Base-by-base conservation (phyloP, 2,113 vertebrate species). In the Otocyon megalotis region DNA sequence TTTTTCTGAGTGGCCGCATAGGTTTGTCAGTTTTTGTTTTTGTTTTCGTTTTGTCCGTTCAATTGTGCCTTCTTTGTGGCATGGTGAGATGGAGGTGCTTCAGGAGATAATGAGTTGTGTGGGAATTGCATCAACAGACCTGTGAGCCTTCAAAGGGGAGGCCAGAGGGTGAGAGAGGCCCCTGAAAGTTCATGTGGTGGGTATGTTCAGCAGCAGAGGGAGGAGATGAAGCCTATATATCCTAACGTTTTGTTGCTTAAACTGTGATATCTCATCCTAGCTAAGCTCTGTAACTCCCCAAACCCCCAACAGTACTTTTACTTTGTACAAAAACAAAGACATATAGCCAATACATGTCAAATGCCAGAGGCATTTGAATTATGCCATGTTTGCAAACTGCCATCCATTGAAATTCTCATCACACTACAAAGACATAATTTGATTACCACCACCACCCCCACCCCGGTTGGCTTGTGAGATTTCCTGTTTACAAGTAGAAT, bases 401-500 rank as follows among this genome's bases (percentile, higher is more conserved):
- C 98, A 97, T 97, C 94, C 94, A 95, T 98, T 74, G 53, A 97
- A 98, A 98, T 98, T 98, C 87, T 98, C 93, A 97, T 97, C 97
- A 98, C 98, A 98, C 98, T 99, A 98, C 98, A 71, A 82, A 98
- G 94, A 98, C 98, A 98, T 97, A 97, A 89, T 98, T 98, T 98
- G 98, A 94, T 97, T 98, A 97, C 97, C 95, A 43, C 7, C 43
- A 1, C 43, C 43, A 43, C 43, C 43, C 43, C 43, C 43, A 43
- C 97, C 90, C 83, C 43, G 97, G 98, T 98, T 98, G 97, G 98
- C 98, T 98, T 98, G 98, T 98, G 98, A 97, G 96, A 19, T 98
- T 99, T 98, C 98, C 98, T 98, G 99, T 99, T 99, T 99, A 99
- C 98, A 98, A 97, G 97, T 98, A 98, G 98, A 90, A 90, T 98